These are phyloP conservation scores for Mycalesis mineus DNA, from an alignment of 2,888 invertebrate genomes.

Conservation along the genomic window DNA sequence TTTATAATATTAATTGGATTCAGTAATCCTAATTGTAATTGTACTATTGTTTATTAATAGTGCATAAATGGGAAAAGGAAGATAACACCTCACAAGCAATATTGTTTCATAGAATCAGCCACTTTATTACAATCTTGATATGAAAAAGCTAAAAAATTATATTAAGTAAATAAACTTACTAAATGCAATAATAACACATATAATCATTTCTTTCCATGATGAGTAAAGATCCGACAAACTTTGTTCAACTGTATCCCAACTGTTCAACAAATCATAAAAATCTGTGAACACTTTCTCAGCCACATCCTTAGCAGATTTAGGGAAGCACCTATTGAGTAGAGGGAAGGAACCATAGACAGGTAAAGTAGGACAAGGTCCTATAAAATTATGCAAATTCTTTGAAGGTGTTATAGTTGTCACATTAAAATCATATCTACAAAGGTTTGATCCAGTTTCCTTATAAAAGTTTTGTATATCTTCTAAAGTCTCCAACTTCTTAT, in stretches of 20 bases:
- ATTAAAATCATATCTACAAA: constrained; percentile 86
- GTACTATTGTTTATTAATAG: too few species aligned
- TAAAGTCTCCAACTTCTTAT: constrained; percentile 78
- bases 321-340: constrained; percentile 92
- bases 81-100: too few species aligned
- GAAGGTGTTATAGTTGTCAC: constrained; percentile 70
- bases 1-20: too few species aligned
- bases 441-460: constrained; percentile 82
- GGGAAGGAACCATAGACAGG: constrained; percentile 88
- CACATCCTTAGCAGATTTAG: constrained; percentile 82
- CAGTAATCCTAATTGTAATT: too few species aligned
- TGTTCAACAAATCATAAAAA: constrained; percentile 89
- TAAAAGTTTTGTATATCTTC: constrained; percentile 86
- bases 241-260: constrained; percentile 93
- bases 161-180: constrained; percentile 80
- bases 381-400: constrained; percentile 62
- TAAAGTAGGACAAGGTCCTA: constrained; percentile 87
- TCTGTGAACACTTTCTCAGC: constrained; percentile 81
- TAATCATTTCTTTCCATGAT: constrained; percentile 91
- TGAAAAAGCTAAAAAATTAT: background rate
- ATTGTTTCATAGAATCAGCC: too few species aligned
- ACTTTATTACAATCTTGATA: too few species aligned
- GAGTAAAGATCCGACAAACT: constrained; percentile 91
- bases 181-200: constrained; percentile 87
- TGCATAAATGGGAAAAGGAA: too few species aligned